Conservation (phyloP, 2,888 invertebrate genomes). For the Cryptus viduatorius region DNA sequence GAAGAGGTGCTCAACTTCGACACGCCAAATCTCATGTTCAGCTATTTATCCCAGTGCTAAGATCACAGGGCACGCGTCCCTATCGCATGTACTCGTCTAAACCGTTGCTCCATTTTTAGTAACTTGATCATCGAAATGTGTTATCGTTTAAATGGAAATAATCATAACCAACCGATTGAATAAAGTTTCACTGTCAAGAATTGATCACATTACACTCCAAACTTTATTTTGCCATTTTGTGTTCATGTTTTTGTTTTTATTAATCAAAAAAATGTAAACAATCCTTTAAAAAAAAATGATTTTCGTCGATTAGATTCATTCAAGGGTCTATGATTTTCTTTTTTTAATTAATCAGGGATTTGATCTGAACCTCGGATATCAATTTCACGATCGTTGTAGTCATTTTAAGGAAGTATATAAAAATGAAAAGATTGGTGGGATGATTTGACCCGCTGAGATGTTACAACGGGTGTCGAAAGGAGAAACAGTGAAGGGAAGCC, state of each 20-base stretch:
- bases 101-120: background rate
- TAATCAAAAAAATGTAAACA: background rate
- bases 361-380: background rate
- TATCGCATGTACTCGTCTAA: background rate
- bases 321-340: background rate
- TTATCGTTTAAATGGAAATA: background rate
- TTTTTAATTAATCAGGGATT: background rate
- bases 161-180: background rate
- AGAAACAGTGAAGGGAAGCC: conserved; percentile 50
- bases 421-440: conserved; percentile 17
- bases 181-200: too few relatives aligned
- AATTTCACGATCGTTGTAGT: background rate
- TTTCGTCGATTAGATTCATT: background rate
- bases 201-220: too few relatives aligned
- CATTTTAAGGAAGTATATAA: background rate
- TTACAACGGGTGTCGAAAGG: conserved; percentile 50
- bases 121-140: background rate
- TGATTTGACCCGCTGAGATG: background rate
- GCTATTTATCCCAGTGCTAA: conserved; percentile 64
- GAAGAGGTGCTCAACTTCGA: conserved; percentile 83
- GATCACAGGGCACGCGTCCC: conserved; percentile 18
- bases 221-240: too few relatives aligned
- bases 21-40: conserved; percentile 58
- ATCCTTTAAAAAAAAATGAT: background rate
- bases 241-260: background rate